phyloP scores from a whole-genome alignment of 2,797 vertebrate species.

The Botia almorhae region DNA sequence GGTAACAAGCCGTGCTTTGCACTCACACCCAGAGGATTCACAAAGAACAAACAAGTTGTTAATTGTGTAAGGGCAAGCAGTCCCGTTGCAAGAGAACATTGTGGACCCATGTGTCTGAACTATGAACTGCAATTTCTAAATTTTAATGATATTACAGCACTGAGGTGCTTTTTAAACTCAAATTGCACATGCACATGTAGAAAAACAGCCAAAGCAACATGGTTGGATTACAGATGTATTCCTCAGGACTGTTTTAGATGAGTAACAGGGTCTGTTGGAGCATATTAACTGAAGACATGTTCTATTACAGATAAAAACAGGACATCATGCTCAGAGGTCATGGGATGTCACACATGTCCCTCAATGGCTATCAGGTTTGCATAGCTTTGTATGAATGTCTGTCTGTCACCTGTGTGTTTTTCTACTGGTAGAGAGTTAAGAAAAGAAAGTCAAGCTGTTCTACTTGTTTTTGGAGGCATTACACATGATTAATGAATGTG shows the following conservation, averaged over 20 bases:
- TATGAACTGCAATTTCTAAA: background rate
- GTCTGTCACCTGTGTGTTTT: background rate
- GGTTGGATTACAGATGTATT: background rate
- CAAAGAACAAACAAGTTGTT: conserved; percentile 82
- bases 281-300: conserved; percentile 53
- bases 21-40: conserved; percentile 62
- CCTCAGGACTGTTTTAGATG: background rate
- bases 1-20: conserved; percentile 73
- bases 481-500: background rate
- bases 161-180: background rate
- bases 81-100: conserved; percentile 45
- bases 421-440: conserved; percentile 2
- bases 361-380: conserved; percentile 23
- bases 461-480: background rate
- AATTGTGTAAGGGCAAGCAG: conserved; percentile 70
- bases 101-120: conserved; percentile 17
- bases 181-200: background rate
- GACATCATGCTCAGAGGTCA: conserved; percentile 44
- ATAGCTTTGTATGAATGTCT: background rate
- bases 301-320: conserved; percentile 62
- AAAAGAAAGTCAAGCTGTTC: background rate
- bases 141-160: background rate
- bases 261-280: conserved; percentile 68
- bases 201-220: background rate
- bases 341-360: conserved; percentile 51